phyloP scores from a whole-genome alignment of 2,113 vertebrate genomes.

The Neogobius melanostomus region DNA sequence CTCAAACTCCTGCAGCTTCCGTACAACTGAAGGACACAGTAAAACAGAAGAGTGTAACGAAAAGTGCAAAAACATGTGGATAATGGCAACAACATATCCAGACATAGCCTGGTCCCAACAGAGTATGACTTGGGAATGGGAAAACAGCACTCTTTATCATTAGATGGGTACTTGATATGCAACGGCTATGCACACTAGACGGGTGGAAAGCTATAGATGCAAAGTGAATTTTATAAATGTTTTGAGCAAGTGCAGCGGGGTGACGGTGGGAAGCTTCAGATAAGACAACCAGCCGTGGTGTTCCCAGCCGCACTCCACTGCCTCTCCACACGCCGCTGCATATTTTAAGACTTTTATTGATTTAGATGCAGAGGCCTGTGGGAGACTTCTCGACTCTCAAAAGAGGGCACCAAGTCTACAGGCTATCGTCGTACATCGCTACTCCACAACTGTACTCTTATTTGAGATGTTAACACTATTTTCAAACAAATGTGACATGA shows the following conservation, averaged over 20 bases:
- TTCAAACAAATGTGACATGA: too few species aligned
- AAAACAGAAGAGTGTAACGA: slow-evolving; percentile 9
- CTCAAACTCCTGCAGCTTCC: slow-evolving; percentile 98
- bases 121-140: slow-evolving; percentile 5
- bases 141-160: not conserved
- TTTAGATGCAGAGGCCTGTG: slow-evolving; percentile 24
- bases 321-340: slow-evolving; percentile 19
- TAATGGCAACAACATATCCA: slow-evolving; percentile 31
- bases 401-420: slow-evolving; percentile 25
- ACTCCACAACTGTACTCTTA: slow-evolving; percentile 1
- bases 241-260: slow-evolving; percentile 12
- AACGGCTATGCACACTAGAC: slow-evolving; percentile 7
- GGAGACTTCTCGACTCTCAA: slow-evolving; percentile 20
- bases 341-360: slow-evolving; percentile 34
- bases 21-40: slow-evolving; percentile 79
- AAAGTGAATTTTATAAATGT: slow-evolving; percentile 25
- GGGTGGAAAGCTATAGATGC: slow-evolving; percentile 10
- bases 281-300: not conserved
- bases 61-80: slow-evolving; percentile 30
- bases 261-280: not conserved
- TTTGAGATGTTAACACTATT: too few species aligned
- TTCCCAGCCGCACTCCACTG: slow-evolving; percentile 14
- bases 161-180: not conserved
- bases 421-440: slow-evolving; percentile 22
- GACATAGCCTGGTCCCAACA: slow-evolving; percentile 25